Base-by-base conservation (phyloP, 92 coral and sea anemone species). In the Paramuricea clavata region DNA sequence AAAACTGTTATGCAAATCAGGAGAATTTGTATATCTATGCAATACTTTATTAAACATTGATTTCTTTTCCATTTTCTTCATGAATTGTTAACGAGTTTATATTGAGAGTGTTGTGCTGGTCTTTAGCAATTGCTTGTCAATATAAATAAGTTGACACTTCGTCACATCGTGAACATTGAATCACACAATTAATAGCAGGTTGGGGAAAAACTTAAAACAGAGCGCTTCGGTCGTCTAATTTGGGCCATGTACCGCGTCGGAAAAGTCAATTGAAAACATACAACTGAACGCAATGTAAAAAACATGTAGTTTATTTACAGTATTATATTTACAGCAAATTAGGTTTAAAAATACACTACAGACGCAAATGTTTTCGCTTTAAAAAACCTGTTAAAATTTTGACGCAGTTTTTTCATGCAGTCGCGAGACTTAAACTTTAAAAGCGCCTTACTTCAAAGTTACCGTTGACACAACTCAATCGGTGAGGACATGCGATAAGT, bases 391-490 rank as follows among this genome's bases (percentile, higher is more conserved):
- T n/a, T n/a, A 33, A 28, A 27, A 10, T 11, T 65, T 28, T 25
- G 22, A 65, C n/a, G 39, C 39, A 19, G 72, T 31, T 28, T 28
- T 28, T 31, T 30, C 39, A 65, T 31, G 39, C 39, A 6, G 0
- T 11, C 19, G 72, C 72, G 17, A 65, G n/a, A 21, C 31, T 60
- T 10, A 5, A 17, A 65, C n/a, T 13, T 28, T 25, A 30, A 65
- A 65, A 9, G 31, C 72, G 72, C 36, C 6, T 35, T 79, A 79
- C 71, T 59, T 79, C 84, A 79, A 79, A 79, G 84, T 61, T 61
- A 49, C 71, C 73, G 84, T 56, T 79, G 84, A 79, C 84, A 56
- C 22, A 79, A 30, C 49, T 79, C 84, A 79, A 79, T 79, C 44
- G 73, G 50, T 7, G 56, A 60, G 26, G 73, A 59, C 33, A 47